A percentile compares a stretch with the other conserved stretches of the same genome.
Evolutionary conservation across 2,797 vertebrate species (phyloP).

Genomic region (Austrolebias charrua): DNA sequence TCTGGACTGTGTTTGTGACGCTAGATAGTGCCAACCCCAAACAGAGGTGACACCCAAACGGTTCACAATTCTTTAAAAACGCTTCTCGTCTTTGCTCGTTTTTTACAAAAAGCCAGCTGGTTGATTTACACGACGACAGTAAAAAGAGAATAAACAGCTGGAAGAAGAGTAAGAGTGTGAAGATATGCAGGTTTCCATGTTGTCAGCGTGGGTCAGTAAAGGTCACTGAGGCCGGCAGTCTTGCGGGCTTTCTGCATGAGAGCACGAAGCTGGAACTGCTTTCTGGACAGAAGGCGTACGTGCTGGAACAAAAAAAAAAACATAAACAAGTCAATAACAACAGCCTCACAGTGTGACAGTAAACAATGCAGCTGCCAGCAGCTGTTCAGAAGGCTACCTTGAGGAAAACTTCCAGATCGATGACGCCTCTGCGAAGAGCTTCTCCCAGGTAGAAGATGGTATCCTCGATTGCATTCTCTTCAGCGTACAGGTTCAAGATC

Average conservation of each 20-base stretch:
- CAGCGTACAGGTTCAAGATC: slow-evolving; percentile 97
- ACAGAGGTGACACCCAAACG: slow-evolving; percentile 15
- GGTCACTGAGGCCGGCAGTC: slow-evolving; percentile 96
- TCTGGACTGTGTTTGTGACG: slow-evolving; percentile 13
- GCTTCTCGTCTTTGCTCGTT: neutral
- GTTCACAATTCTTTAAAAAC: slow-evolving; percentile 13
- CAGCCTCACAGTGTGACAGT: neutral
- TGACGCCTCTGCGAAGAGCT: slow-evolving; percentile 93
- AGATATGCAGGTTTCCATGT: slow-evolving; percentile 24
- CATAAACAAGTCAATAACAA: neutral
- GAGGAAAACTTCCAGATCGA: slow-evolving; percentile 97
- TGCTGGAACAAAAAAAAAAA: slow-evolving; percentile 79
- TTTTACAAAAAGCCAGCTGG: slow-evolving; percentile 13
- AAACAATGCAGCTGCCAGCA: neutral
- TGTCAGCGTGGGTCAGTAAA: slow-evolving; percentile 84
- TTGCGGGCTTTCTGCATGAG: slow-evolving; percentile 99
- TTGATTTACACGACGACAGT: slow-evolving; percentile 36
- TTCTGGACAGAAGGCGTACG: slow-evolving; percentile 95
- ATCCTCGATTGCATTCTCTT: slow-evolving; percentile 98
- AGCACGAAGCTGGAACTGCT: slow-evolving; percentile 98
- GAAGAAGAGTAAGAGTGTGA: slow-evolving; percentile 16
- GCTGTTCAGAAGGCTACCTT: slow-evolving; percentile 81
- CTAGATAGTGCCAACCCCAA: slow-evolving; percentile 11
- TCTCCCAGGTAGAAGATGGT: slow-evolving; percentile 99
- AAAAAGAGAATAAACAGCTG: slow-evolving; percentile 34